These are phyloP conservation scores for Sinocyclocheilus maitianheensis DNA, from an alignment of 2,113 vertebrate genomes.

Conservation along the genomic window DNA sequence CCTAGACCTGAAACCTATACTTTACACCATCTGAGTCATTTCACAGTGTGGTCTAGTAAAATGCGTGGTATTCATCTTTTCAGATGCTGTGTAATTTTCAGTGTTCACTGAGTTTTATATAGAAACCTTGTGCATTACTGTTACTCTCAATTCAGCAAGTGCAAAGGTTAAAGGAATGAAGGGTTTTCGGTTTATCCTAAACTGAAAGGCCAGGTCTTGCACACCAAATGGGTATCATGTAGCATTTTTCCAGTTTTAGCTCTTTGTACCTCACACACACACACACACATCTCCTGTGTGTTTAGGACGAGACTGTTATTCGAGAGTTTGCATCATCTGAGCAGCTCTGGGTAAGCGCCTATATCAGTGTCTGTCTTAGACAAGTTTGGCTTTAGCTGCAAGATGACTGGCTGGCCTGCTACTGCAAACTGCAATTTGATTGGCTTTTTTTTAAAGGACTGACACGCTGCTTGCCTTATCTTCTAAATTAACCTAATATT, in stretches of 20 bases:
- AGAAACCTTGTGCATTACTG: neutral
- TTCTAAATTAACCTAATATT: neutral
- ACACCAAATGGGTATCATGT: neutral
- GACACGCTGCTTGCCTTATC: neutral
- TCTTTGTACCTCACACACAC: neutral
- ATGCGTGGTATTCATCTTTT: neutral
- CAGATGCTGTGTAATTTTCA: neutral
- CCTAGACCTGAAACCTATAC: neutral
- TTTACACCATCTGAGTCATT: slow-evolving; percentile 1
- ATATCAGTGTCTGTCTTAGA: neutral
- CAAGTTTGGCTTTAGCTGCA: neutral
- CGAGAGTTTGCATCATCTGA: slow-evolving; percentile 81
- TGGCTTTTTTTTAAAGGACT: slow-evolving; percentile 1
- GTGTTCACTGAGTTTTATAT: neutral
- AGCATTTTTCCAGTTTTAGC: neutral
- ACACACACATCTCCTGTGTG: slow-evolving; percentile 67
- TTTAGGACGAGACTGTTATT: slow-evolving; percentile 83
- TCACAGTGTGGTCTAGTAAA: neutral
- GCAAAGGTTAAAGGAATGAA: neutral
- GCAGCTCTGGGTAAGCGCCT: slow-evolving; percentile 87
- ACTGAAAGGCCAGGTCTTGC: neutral
- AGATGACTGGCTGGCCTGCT: slow-evolving; percentile 6
- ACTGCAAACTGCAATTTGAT: slow-evolving; percentile 21
- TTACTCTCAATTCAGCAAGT: neutral
- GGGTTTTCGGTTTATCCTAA: neutral